Conservation (phyloP, 1,140 invertebrate genomes). For the Phthorimaea operculella region DNA sequence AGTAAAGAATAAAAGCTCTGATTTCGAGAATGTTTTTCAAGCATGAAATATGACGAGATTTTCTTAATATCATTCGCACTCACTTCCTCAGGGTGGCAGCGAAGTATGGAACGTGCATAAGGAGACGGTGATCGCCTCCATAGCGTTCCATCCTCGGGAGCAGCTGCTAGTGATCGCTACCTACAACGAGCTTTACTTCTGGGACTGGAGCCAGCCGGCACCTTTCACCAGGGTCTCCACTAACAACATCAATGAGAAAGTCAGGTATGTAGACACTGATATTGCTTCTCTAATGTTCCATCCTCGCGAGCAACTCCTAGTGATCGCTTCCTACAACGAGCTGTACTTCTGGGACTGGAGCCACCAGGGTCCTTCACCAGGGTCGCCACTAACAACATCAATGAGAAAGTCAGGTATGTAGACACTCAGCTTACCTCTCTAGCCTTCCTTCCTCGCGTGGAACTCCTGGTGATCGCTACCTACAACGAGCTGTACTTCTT, state of each 20-base stretch:
- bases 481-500: constrained; percentile 89
- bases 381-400: constrained; percentile 74
- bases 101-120: constrained; percentile 82
- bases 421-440: too few species aligned
- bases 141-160: constrained; percentile 88
- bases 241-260: constrained; percentile 79
- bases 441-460: too few species aligned
- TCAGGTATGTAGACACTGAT: constrained; percentile 71
- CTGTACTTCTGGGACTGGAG: constrained; percentile 94
- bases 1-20: too few species aligned
- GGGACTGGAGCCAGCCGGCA: constrained; percentile 86
- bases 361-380: constrained; percentile 80
- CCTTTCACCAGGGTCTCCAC: constrained; percentile 80
- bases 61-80: too few species aligned
- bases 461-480: constrained; percentile 86
- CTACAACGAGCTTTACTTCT: constrained; percentile 87
- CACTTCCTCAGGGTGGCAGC: constrained; percentile 80
- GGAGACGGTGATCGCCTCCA: constrained; percentile 82
- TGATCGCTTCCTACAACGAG: constrained; percentile 87
- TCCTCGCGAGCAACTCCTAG: too few species aligned
- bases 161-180: constrained; percentile 87
- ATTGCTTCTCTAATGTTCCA: too few species aligned
- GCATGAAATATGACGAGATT: too few species aligned
- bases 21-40: too few species aligned
- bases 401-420: constrained; percentile 80